Evolutionary conservation across 2,888 invertebrate species (phyloP).

Genomic region (Arrhopalites spinosus): DNA sequence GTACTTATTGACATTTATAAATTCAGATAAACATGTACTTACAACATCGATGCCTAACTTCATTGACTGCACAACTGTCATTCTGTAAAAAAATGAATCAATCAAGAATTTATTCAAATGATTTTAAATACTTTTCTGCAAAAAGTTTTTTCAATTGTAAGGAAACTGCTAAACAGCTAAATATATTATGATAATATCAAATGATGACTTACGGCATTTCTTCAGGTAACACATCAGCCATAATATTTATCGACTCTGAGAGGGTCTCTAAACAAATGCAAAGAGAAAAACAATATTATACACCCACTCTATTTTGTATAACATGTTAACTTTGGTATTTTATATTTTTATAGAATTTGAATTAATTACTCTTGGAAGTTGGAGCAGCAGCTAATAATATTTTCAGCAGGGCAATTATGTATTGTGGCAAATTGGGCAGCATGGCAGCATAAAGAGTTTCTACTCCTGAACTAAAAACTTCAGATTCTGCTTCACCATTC

Average conservation of each 20-base stretch:
- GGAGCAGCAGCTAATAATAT: slow-evolving; percentile 96
- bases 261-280: no score
- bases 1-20: no score
- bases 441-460: slow-evolving; percentile 93
- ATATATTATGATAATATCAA: background rate
- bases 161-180: background rate
- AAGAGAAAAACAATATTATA: no score
- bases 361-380: slow-evolving; percentile 97
- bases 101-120: background rate
- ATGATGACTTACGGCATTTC: slow-evolving; percentile 81
- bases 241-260: slow-evolving; percentile 97
- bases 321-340: no score
- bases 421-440: slow-evolving; percentile 93
- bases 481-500: slow-evolving; percentile 76
- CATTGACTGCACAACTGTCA: slow-evolving; percentile 91
- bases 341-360: no score
- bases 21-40: no score
- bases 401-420: slow-evolving; percentile 96
- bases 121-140: background rate
- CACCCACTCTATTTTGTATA: no score
- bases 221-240: slow-evolving; percentile 96
- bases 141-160: background rate
- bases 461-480: slow-evolving; percentile 71
- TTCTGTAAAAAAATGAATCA: slow-evolving; percentile 61
- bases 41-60: slow-evolving; percentile 95